Percentiles rank a stretch among this genome's conserved stretches.
Evolutionary conservation across 2,797 vertebrate genomes (phyloP).

Genomic region (Ficedula albicollis): DNA sequence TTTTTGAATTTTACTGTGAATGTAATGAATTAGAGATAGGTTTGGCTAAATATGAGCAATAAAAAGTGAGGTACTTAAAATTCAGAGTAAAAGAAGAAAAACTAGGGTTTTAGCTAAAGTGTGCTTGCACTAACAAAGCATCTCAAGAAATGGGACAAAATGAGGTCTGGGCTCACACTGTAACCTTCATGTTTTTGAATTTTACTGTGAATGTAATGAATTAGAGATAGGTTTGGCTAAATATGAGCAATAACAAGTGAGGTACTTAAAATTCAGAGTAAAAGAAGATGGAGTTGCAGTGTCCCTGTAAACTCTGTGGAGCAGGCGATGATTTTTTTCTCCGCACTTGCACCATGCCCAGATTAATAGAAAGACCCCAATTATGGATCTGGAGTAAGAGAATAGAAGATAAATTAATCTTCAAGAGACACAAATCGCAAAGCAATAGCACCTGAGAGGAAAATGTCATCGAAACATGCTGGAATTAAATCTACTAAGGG

Average conservation of each 20-base stretch:
- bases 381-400: not conserved
- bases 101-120: not conserved
- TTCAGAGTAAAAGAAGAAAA: not conserved
- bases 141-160: not conserved
- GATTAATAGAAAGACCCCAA: not conserved
- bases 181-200: not conserved
- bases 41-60: not conserved
- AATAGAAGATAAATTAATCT: not conserved
- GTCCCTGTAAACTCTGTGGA: not conserved
- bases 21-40: not conserved
- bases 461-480: slow-evolving; percentile 8
- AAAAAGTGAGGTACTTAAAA: not conserved
- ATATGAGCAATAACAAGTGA: not conserved
- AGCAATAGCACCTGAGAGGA: not conserved
- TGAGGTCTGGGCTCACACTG: not conserved
- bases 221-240: not conserved
- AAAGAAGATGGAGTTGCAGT: not conserved
- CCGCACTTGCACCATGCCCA: not conserved
- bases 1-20: not conserved
- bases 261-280: not conserved
- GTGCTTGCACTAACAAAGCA: not conserved
- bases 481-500: not conserved
- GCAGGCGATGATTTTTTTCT: not conserved
- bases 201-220: not conserved
- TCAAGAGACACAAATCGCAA: not conserved